phyloP scores from a whole-genome alignment of 1,140 invertebrate species.

The Fopius arisanus region DNA sequence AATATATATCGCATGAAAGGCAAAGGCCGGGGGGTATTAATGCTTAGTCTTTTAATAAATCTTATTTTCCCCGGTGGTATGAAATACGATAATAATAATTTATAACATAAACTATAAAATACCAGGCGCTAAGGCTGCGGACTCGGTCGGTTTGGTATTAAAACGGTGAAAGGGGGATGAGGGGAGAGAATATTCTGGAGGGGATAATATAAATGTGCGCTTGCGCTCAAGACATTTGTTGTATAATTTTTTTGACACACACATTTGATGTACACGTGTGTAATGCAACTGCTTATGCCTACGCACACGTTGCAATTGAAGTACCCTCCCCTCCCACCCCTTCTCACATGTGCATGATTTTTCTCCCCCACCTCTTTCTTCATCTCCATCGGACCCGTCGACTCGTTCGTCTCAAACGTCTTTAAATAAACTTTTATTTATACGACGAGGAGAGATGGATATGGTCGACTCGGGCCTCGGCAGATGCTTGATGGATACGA shows the following conservation, averaged over 20 bases:
- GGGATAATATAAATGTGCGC: background rate
- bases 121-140: slow-evolving; percentile 11
- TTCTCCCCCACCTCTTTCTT: background rate
- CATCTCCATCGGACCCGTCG: slow-evolving; percentile 15
- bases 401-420: slow-evolving; percentile 45
- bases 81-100: slow-evolving; percentile 65
- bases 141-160: background rate
- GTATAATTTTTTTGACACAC: background rate
- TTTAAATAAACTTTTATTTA: slow-evolving; percentile 66
- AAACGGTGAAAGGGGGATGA: background rate
- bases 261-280: background rate
- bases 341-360: background rate
- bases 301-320: background rate
- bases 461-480: slow-evolving; percentile 30
- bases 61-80: slow-evolving; percentile 54
- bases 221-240: background rate
- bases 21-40: slow-evolving; percentile 46
- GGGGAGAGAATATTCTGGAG: no score
- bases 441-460: slow-evolving; percentile 44
- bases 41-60: slow-evolving; percentile 63
- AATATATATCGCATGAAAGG: slow-evolving; percentile 49
- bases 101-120: slow-evolving; percentile 61
- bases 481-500: slow-evolving; percentile 40
- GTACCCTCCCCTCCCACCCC: background rate
- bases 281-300: slow-evolving; percentile 29